phyloP scores from a whole-genome alignment of 1,140 invertebrate species.

The Gonioctena quinquepunctata region DNA sequence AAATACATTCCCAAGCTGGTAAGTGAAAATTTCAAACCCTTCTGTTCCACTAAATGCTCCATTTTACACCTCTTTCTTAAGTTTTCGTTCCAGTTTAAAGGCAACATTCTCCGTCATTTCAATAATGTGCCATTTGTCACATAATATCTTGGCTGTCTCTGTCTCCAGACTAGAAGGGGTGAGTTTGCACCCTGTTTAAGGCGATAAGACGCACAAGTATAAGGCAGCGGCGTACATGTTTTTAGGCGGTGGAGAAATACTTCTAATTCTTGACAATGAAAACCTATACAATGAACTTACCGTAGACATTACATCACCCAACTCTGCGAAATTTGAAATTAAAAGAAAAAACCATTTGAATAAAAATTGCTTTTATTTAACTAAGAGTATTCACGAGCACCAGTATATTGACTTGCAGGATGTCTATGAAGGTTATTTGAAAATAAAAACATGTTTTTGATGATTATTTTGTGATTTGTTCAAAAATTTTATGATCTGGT shows the following conservation, averaged over 20 bases:
- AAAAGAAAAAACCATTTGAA: background rate
- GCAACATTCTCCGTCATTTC: slow-evolving; percentile 40
- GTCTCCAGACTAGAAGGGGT: slow-evolving; percentile 27
- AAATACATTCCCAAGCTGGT: slow-evolving; percentile 27
- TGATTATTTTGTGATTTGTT: too few species aligned
- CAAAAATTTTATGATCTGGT: too few species aligned
- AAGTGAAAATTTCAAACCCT: slow-evolving; percentile 36
- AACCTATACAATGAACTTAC: too few species aligned
- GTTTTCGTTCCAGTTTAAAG: slow-evolving; percentile 33
- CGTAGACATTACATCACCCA: too few species aligned
- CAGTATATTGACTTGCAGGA: too few species aligned
- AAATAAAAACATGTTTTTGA: too few species aligned
- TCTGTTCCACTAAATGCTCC: slow-evolving; percentile 44
- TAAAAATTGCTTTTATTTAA: background rate
- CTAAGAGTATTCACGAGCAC: too few species aligned
- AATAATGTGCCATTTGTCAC: slow-evolving; percentile 54
- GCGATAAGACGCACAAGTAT: slow-evolving; percentile 23
- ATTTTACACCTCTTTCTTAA: slow-evolving; percentile 40
- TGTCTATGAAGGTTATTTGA: too few species aligned
- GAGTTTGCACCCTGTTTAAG: slow-evolving; percentile 32
- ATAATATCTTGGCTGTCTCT: slow-evolving; percentile 47
- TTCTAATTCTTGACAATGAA: too few species aligned
- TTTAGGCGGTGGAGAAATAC: too few species aligned
- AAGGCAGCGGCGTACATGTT: slow-evolving; percentile 8
- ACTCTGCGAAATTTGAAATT: too few species aligned